Evolutionary conservation across 2,888 invertebrate genomes (phyloP).

Genomic region (Reticulitermes lucifugus): DNA sequence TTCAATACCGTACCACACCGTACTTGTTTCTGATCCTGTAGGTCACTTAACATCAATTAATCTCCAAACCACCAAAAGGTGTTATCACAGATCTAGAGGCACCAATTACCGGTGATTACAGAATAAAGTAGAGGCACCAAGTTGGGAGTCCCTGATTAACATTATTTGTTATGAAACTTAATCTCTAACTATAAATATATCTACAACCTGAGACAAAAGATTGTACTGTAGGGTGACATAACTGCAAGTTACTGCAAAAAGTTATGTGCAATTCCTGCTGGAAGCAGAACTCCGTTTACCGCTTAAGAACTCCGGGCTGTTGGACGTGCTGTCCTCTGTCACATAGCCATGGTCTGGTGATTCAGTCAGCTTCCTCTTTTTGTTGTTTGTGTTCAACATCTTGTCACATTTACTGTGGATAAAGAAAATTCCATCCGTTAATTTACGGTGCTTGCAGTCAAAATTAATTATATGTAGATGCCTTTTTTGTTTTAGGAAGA

Average conservation of each 20-base stretch:
- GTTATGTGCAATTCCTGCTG: not conserved
- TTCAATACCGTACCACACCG: too few species aligned
- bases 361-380: conserved; percentile 39
- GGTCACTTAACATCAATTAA: not conserved
- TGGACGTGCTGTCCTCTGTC: conserved; percentile 40
- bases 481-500: too few species aligned
- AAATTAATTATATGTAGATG: too few species aligned
- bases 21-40: too few species aligned
- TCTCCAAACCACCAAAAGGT: not conserved
- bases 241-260: not conserved
- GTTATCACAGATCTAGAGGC: not conserved
- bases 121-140: not conserved
- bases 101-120: not conserved
- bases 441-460: not conserved
- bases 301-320: conserved; percentile 41
- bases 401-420: conserved; percentile 12
- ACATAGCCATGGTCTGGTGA: conserved; percentile 50
- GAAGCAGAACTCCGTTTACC: not conserved
- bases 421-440: not conserved
- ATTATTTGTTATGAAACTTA: not conserved
- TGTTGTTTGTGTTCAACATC: not conserved
- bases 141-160: too few species aligned
- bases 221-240: not conserved
- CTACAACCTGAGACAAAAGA: not conserved
- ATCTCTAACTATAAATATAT: not conserved